phyloP scores from a whole-genome alignment of 2,797 vertebrate genomes.

The Microchirus variegatus region DNA sequence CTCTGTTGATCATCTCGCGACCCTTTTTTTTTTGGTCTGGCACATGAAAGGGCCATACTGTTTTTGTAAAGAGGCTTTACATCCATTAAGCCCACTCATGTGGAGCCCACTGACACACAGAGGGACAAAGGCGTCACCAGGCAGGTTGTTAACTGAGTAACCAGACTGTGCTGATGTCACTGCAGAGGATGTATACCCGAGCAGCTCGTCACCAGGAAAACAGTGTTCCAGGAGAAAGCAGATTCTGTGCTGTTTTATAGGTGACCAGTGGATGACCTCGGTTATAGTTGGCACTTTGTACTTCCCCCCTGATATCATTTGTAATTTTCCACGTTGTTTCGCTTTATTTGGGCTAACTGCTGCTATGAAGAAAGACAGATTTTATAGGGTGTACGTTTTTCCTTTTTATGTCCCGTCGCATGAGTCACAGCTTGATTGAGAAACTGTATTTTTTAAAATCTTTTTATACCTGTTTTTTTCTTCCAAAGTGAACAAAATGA shows the following conservation, averaged over 20 bases:
- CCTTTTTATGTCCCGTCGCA: neutral
- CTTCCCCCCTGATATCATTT: slow-evolving; percentile 36
- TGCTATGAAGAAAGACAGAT: neutral
- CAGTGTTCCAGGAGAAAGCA: slow-evolving; percentile 25
- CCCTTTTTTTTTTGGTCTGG: slow-evolving; percentile 33
- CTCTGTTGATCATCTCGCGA: slow-evolving; percentile 32
- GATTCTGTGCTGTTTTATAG: slow-evolving; percentile 24
- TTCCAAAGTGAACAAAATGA: neutral
- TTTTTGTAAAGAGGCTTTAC: slow-evolving; percentile 26
- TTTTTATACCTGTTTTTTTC: neutral
- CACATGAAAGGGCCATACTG: slow-evolving; percentile 42
- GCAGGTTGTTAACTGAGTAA: slow-evolving; percentile 40
- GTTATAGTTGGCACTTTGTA: slow-evolving; percentile 35
- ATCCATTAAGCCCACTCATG: slow-evolving; percentile 49
- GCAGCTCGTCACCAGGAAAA: neutral
- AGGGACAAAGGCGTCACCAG: slow-evolving; percentile 33
- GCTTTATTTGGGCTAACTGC: neutral
- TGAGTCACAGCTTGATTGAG: neutral
- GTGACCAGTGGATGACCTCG: slow-evolving; percentile 31
- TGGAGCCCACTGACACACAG: slow-evolving; percentile 31
- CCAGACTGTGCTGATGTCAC: slow-evolving; percentile 50
- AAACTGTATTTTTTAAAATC: neutral
- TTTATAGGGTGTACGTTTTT: neutral
- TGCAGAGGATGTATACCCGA: slow-evolving; percentile 13
- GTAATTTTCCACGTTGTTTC: slow-evolving; percentile 47